Evolutionary conservation across 1,140 invertebrate genomes (phyloP).

Genomic region (Tetragnatha versicolor): DNA sequence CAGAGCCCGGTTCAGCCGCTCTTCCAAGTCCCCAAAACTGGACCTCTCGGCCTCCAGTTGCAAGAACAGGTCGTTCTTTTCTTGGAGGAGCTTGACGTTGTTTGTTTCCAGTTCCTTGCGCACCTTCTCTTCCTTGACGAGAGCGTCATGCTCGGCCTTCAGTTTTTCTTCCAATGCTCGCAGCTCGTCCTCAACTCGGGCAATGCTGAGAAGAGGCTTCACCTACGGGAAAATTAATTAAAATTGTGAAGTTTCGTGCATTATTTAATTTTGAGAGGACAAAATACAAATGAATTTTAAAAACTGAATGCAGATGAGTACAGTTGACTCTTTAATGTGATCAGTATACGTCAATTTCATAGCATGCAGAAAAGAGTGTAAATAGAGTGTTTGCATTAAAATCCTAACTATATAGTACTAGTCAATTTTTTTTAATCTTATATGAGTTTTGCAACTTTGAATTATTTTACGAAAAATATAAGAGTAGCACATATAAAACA

Average conservation of each 20-base stretch:
- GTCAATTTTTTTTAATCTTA: too few relatives aligned
- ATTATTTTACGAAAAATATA: too few relatives aligned
- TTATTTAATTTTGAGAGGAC: not conserved
- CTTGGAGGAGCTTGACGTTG: slow-evolving; percentile 87
- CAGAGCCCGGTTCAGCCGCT: slow-evolving; percentile 88
- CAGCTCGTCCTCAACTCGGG: slow-evolving; percentile 97
- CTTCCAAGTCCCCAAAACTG: slow-evolving; percentile 85
- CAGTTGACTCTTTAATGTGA: too few relatives aligned
- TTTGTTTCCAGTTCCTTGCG: slow-evolving; percentile 95
- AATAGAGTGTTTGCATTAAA: too few relatives aligned
- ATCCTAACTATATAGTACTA: too few relatives aligned
- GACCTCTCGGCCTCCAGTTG: slow-evolving; percentile 92
- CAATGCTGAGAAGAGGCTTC: slow-evolving; percentile 98
- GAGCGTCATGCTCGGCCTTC: slow-evolving; percentile 89
- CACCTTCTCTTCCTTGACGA: slow-evolving; percentile 92
- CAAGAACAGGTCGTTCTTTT: slow-evolving; percentile 89
- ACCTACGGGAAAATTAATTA: slow-evolving; percentile 65
- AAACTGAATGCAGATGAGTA: too few relatives aligned
- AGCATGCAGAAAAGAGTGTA: too few relatives aligned
- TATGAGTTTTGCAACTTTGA: too few relatives aligned
- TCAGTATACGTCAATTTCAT: too few relatives aligned
- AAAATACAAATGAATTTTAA: too few relatives aligned
- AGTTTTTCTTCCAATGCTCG: slow-evolving; percentile 91
- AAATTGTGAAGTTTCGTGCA: not conserved
- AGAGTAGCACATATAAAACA: too few relatives aligned